Evolutionary conservation across 2,113 vertebrate genomes (phyloP).

Genomic region (Chauna torquata): DNA sequence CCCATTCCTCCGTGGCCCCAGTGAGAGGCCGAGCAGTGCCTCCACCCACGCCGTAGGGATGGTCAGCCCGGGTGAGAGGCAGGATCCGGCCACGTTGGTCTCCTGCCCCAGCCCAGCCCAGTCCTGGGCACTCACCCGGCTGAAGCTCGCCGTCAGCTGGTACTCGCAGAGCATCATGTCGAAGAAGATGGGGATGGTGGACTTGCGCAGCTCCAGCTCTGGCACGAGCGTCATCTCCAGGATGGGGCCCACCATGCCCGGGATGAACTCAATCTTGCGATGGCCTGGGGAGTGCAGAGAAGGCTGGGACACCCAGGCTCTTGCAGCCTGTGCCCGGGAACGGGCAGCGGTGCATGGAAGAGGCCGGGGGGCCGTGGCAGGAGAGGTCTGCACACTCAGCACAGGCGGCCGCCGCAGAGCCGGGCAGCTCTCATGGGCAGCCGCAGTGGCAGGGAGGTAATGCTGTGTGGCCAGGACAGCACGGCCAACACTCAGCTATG

Average conservation of each 20-base stretch:
- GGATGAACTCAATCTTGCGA: constrained; percentile 68
- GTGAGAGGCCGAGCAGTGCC: not conserved
- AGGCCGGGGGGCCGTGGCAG: not conserved
- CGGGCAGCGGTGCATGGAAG: fast-evolving
- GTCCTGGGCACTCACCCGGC: not conserved
- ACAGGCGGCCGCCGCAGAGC: fast-evolving
- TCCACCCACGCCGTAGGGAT: fast-evolving
- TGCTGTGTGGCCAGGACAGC: not conserved
- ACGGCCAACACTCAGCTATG: fast-evolving
- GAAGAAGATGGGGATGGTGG: constrained; percentile 70
- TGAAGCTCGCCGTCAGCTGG: constrained; percentile 27
- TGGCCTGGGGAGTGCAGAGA: not conserved
- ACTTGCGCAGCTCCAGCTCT: constrained; percentile 56
- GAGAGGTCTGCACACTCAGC: fast-evolving
- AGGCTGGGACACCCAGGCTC: not conserved
- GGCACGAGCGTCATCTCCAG: constrained; percentile 71
- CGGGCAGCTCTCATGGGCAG: not conserved
- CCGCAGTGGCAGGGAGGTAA: not conserved
- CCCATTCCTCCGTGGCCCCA: too few species aligned
- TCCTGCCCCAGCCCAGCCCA: too few species aligned
- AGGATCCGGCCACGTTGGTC: fast-evolving
- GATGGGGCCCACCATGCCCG: constrained; percentile 68
- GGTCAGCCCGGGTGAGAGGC: not conserved
- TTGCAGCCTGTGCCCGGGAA: not conserved
- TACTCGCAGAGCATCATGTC: constrained; percentile 76